A percentile compares a stretch with the other conserved stretches of the same genome.
Conservation (phyloP, 1,140 invertebrate species). For the Tribolium castaneum region DNA sequence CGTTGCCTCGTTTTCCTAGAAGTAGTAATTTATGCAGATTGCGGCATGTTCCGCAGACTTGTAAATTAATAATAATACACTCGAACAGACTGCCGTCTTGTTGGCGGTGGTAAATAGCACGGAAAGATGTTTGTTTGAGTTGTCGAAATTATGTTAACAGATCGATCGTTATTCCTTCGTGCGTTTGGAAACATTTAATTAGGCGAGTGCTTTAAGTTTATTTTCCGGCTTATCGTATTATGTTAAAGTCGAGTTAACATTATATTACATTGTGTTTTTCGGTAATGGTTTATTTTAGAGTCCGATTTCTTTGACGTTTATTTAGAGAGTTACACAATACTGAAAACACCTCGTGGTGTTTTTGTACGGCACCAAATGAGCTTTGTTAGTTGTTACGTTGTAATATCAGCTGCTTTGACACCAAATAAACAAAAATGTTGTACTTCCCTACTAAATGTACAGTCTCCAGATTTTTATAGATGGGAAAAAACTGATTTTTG, state of each 20-base stretch:
- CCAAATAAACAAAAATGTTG: too few species aligned
- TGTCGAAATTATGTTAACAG: slow-evolving; percentile 24
- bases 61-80: slow-evolving; percentile 19
- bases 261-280: neutral
- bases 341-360: too few species aligned
- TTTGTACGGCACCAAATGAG: too few species aligned
- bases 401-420: too few species aligned
- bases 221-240: neutral
- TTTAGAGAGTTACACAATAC: neutral
- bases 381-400: too few species aligned
- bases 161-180: neutral
- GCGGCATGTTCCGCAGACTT: slow-evolving; percentile 6
- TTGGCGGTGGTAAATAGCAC: slow-evolving; percentile 24
- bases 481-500: too few species aligned
- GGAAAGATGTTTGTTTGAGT: slow-evolving; percentile 19
- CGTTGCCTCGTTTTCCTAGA: neutral
- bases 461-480: too few species aligned
- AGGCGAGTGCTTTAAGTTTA: neutral
- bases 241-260: neutral
- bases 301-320: neutral
- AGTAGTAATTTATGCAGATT: slow-evolving; percentile 21
- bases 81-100: slow-evolving; percentile 3
- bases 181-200: neutral
- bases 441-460: too few species aligned
- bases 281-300: neutral